Evolutionary conservation across 1,140 invertebrate genomes (phyloP).

Genomic region (Ridgeia piscesae): DNA sequence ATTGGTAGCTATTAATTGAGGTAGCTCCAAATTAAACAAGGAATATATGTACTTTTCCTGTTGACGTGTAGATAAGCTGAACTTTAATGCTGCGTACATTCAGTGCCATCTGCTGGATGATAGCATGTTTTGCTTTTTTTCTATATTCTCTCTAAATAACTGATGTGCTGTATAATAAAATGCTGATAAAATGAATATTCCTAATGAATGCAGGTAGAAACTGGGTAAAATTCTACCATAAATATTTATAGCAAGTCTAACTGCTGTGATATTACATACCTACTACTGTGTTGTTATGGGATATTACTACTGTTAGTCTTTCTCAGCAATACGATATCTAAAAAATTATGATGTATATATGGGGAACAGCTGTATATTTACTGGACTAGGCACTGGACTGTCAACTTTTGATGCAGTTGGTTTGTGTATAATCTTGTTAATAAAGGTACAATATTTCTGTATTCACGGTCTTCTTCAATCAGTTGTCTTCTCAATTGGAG

Average conservation of each 20-base stretch:
- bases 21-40: too few species aligned
- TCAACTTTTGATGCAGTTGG: background rate
- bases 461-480: background rate
- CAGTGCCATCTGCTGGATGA: too few species aligned
- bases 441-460: background rate
- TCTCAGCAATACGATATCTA: background rate
- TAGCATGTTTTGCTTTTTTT: too few species aligned
- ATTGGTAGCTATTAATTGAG: too few species aligned
- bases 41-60: too few species aligned
- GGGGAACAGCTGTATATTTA: background rate
- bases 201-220: background rate
- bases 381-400: background rate
- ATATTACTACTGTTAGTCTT: background rate
- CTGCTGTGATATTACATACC: background rate
- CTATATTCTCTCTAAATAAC: too few species aligned
- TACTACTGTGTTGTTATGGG: background rate
- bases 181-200: background rate
- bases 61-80: too few species aligned
- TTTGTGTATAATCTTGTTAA: conserved; percentile 1
- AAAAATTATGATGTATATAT: background rate
- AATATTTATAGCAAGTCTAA: background rate
- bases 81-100: too few species aligned
- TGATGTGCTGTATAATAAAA: background rate
- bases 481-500: background rate
- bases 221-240: background rate